Base-by-base conservation (phyloP, 2,113 vertebrate species). In the Phyllopteryx taeniolatus region DNA sequence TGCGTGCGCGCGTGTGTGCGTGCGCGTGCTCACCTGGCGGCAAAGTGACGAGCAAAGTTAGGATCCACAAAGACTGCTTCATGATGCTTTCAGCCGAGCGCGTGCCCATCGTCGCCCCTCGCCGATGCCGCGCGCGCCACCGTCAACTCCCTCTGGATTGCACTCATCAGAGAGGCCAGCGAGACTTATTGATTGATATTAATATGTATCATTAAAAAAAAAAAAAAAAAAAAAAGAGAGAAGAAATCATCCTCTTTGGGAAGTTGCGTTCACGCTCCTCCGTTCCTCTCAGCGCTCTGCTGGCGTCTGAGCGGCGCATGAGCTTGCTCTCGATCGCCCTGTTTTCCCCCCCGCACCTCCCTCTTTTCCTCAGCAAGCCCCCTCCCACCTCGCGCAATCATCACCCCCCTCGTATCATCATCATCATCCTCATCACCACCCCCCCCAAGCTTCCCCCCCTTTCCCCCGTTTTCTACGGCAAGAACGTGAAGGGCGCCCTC, bases 11-110 rank as follows among this genome's bases (percentile, higher is more conserved):
- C 0, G 44, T 3, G 59, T 56, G 68, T 44, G 77, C 65, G 71
- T 33, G 22, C 39, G 66, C 14, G 27, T 49, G 27, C 90, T 90
- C 81, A 94, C 93, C 93, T 92, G 83, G 85, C 85, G 86, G 86
- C 67, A 92, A 80, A 89, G 88, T 84, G 89, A 94, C 77, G 51
- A 89, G 83, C 86, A 94, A 91, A 91, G 90, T 92, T 90, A 94
- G 54, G 85, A 92, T 89, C 91, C 91, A 91, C 84, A 93, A 71
- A 74, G 87, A 81, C 71, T 88, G 75, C 72, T 88, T 71, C 93
- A 94, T 94, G 91, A 81, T 61, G 59, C 31, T 61, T 91, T 91
- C 79, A 91, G 84, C 83, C 79, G 83, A 79, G 89, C 85, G 87
- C 86, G 72, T 74, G 84, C 84, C 89, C 82, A 81, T 88, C 85